A percentile compares a stretch with the other conserved stretches of the same genome.
Conservation (phyloP, 2,888 invertebrate genomes). For the Hyposoter dolosus region DNA sequence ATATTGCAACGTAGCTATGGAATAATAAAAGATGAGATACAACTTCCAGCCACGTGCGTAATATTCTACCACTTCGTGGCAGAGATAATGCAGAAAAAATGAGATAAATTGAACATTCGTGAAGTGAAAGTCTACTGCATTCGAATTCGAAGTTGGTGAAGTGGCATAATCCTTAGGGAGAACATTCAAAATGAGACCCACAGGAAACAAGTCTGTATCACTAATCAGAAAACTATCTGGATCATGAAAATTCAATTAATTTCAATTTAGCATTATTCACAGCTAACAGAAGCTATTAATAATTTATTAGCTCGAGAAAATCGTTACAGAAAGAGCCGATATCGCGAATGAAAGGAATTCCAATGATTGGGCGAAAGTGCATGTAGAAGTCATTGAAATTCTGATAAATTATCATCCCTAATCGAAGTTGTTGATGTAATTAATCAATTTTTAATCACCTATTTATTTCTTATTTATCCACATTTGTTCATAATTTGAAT, state of each 20-base stretch:
- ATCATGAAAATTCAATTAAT: background rate
- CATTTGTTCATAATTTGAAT: background rate
- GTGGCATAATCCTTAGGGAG: background rate
- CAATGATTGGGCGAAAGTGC: background rate
- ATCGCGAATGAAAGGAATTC: background rate
- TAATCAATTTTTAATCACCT: background rate
- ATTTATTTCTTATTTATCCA: background rate
- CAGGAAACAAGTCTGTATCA: background rate
- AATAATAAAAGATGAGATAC: conserved; percentile 46
- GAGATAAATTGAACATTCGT: background rate
- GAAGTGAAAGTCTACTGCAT: background rate
- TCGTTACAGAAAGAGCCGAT: background rate
- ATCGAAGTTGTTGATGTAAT: background rate
- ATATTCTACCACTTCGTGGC: conserved; percentile 4
- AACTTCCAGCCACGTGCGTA: conserved; percentile 33
- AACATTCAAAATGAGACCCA: background rate
- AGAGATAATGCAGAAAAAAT: background rate
- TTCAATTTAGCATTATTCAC: background rate
- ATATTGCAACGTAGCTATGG: conserved; percentile 9
- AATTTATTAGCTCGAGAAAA: background rate
- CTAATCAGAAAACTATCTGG: background rate
- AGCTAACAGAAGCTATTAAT: background rate
- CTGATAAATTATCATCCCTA: background rate
- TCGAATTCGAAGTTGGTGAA: background rate
- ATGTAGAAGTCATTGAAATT: background rate